Conservation (phyloP, 2,888 invertebrate species). For the Ophion slaviceki region DNA sequence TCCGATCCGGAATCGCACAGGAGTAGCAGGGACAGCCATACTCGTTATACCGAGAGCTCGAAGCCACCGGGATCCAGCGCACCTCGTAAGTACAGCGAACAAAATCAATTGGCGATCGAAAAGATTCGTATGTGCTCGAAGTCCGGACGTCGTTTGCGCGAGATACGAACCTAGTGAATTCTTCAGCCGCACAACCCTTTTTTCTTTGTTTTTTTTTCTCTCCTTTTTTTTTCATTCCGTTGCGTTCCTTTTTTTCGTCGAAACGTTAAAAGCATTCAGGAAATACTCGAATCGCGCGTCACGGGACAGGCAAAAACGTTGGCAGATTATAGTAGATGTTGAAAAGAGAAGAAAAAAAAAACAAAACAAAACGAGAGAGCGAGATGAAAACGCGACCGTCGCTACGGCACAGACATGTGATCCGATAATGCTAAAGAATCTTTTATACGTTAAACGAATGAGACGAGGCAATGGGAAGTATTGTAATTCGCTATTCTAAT, state of each 20-base stretch:
- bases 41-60: slow-evolving; percentile 80
- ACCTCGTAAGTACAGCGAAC: slow-evolving; percentile 79
- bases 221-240: slow-evolving; percentile 42
- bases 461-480: slow-evolving; percentile 61
- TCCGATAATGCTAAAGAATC: slow-evolving; percentile 58
- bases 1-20: slow-evolving; percentile 80
- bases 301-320: slow-evolving; percentile 66
- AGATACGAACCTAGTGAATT: slow-evolving; percentile 62
- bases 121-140: slow-evolving; percentile 67
- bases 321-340: slow-evolving; percentile 42
- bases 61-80: slow-evolving; percentile 80
- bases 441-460: slow-evolving; percentile 56
- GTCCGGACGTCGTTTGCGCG: slow-evolving; percentile 66
- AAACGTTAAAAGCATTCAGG: slow-evolving; percentile 62
- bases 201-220: slow-evolving; percentile 7
- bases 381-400: slow-evolving; percentile 43
- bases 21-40: slow-evolving; percentile 80
- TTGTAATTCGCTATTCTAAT: slow-evolving; percentile 64
- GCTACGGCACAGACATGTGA: slow-evolving; percentile 55
- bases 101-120: slow-evolving; percentile 66
- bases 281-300: slow-evolving; percentile 63
- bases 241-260: slow-evolving; percentile 39
- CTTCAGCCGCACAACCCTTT: slow-evolving; percentile 29
- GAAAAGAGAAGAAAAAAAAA: slow-evolving; percentile 19
- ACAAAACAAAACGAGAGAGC: not conserved